Conservation (phyloP, 1,140 invertebrate species). For the Pachypeltis micranthus region DNA sequence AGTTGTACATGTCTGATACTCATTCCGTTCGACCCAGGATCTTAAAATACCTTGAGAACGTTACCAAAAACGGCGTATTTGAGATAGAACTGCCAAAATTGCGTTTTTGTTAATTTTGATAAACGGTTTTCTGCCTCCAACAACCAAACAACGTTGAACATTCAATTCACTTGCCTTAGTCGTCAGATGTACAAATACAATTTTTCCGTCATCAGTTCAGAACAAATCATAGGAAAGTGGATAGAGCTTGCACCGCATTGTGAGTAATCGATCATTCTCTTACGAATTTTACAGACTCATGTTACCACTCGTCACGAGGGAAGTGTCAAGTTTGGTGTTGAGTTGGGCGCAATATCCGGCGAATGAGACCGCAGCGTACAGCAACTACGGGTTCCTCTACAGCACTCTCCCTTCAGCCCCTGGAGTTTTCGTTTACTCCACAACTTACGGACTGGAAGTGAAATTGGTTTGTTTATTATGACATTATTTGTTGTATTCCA, state of each 20-base stretch:
- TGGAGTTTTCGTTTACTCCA: constrained; percentile 86
- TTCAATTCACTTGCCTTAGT: no score
- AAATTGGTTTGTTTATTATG: constrained; percentile 51
- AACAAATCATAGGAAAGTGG: background rate
- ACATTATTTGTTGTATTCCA: background rate
- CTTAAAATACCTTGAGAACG: no score
- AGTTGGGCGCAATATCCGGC: constrained; percentile 25
- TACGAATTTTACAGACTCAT: constrained; percentile 56
- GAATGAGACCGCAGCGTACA: constrained; percentile 63
- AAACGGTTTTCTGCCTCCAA: no score
- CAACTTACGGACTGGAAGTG: constrained; percentile 71
- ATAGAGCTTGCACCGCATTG: background rate
- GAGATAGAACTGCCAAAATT: no score
- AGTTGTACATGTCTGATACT: no score
- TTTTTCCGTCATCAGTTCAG: background rate
- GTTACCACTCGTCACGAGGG: constrained; percentile 74
- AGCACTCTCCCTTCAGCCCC: constrained; percentile 92
- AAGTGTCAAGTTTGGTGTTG: constrained; percentile 64
- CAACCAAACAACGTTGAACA: no score
- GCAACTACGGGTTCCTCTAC: constrained; percentile 90
- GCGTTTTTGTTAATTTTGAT: no score
- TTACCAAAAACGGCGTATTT: no score
- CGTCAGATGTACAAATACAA: no score
- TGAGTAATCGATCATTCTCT: background rate
- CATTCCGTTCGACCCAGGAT: no score